Evolutionary conservation across 2,113 vertebrate species (phyloP).

Genomic region (Lasiurus cinereus): DNA sequence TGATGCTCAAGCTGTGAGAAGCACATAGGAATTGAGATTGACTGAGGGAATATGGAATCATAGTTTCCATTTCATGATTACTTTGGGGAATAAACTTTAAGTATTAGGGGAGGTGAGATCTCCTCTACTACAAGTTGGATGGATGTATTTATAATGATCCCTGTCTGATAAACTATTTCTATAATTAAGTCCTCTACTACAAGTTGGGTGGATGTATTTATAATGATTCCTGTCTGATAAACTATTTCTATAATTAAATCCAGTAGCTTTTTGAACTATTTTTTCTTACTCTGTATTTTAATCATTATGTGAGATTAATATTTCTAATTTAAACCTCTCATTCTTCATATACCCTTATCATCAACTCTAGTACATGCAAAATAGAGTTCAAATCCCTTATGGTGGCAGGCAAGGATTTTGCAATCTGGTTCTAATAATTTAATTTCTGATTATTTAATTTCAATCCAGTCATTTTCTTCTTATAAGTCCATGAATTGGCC

Average conservation of each 20-base stretch:
- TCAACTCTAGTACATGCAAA: slow-evolving; percentile 13
- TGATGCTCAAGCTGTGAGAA: no score
- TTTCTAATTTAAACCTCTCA: slow-evolving; percentile 41
- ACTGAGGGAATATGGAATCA: no score
- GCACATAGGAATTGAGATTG: no score
- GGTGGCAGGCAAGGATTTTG: not conserved
- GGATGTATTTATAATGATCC: slow-evolving; percentile 7
- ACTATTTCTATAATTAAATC: slow-evolving; percentile 12
- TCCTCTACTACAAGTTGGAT: not conserved
- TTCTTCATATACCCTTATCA: not conserved
- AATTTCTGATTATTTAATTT: slow-evolving; percentile 34
- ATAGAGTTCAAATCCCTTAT: not conserved
- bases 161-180: slow-evolving; percentile 6
- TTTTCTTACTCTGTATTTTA: slow-evolving; percentile 8
- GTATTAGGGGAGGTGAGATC: not conserved
- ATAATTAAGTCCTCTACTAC: not conserved
- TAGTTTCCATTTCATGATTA: not conserved
- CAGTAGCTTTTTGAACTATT: not conserved
- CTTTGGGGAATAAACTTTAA: slow-evolving; percentile 12
- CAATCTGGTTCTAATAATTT: not conserved
- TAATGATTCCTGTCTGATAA: not conserved
- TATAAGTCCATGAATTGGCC: not conserved
- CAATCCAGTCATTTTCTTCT: not conserved
- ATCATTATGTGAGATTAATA: no score
- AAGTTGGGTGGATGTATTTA: not conserved